Base-by-base conservation (phyloP, 2,888 invertebrate species). In the Pseudococcus longispinus region DNA sequence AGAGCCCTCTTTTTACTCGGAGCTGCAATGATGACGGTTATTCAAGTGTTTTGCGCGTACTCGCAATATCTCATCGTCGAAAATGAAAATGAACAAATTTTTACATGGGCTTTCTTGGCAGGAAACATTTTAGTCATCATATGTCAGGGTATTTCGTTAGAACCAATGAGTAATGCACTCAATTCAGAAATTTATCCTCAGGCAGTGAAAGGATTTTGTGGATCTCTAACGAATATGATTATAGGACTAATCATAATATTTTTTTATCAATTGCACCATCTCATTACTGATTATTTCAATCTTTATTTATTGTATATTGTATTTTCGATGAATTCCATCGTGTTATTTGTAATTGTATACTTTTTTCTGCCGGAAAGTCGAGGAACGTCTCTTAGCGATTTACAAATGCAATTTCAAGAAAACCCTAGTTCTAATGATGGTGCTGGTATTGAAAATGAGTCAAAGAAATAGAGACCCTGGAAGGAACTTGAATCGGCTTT, bases 191-290 rank as follows among this genome's bases (percentile, higher is more conserved):
- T 85, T 18, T 77, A 74, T 9, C 85, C 85, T 4, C 74, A 74
- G 15, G 42, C 44, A 2, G 26, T 85, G n/a, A 74, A 77, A 23
- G 85, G 85, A 42, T 26, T 85, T 29, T 74, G 85, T 11, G 74
- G 44, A 8, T 42, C 74, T 5, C 18, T 85, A 0, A 44, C 37
- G 13, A 15, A 26, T 1, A 77, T 85, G 15, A 44, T 20, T 32
- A 26, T 46, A 44, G 8, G 46, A 2, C 3, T 77, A 18, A 23
- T 46, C 13, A 8, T 23, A 3, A 46, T 85, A 18, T 3, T 77
- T 18, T 46, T 8, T 3, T 85, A 77, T 46, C 77, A 85, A 23
- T 15, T 85, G 15, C 46, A 74, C 32, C 4, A 51, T 29, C 23
- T 44, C 3, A n/a, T 85, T 2, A 29, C 23, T 20, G n/a, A 11